Percentiles rank a stretch among this genome's conserved stretches.
Evolutionary conservation across 2,888 invertebrate species (phyloP).

Genomic region (Synergus japonicus): DNA sequence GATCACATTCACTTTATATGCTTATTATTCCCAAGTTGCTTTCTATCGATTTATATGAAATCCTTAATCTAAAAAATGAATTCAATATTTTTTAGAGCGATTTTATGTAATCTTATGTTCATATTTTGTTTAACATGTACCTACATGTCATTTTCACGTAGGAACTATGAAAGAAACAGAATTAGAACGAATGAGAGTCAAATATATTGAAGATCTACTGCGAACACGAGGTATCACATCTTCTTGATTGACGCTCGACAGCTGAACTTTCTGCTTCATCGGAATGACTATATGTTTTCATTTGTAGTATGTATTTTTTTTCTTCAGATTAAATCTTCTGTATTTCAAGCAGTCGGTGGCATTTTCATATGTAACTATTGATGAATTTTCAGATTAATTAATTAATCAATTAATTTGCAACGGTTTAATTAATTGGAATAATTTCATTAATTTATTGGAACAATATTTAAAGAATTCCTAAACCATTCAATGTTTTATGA

Average conservation of each 20-base stretch:
- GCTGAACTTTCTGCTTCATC: constrained; percentile 8
- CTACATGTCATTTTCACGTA: neutral
- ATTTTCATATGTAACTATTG: too few species aligned
- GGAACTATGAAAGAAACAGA: neutral
- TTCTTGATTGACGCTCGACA: constrained; percentile 24
- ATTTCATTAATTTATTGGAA: too few species aligned
- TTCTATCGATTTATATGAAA: neutral
- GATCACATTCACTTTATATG: neutral
- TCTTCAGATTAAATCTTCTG: neutral
- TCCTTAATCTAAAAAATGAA: neutral
- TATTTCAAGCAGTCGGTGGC: neutral
- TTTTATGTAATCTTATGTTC: neutral
- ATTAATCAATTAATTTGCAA: too few species aligned
- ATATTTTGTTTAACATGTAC: neutral
- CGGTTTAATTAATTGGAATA: too few species aligned
- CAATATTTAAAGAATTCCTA: too few species aligned
- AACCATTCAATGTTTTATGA: too few species aligned
- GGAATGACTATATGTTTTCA: neutral
- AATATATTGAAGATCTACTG: neutral
- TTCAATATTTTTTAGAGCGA: neutral
- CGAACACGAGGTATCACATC: neutral
- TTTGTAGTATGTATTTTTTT: neutral
- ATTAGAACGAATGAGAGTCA: neutral
- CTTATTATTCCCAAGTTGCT: neutral
- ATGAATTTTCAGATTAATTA: too few species aligned